Percentiles rank a stretch among this genome's conserved stretches.
Evolutionary conservation across 2,113 vertebrate genomes (phyloP).

Genomic region (Taurulus bubalis): DNA sequence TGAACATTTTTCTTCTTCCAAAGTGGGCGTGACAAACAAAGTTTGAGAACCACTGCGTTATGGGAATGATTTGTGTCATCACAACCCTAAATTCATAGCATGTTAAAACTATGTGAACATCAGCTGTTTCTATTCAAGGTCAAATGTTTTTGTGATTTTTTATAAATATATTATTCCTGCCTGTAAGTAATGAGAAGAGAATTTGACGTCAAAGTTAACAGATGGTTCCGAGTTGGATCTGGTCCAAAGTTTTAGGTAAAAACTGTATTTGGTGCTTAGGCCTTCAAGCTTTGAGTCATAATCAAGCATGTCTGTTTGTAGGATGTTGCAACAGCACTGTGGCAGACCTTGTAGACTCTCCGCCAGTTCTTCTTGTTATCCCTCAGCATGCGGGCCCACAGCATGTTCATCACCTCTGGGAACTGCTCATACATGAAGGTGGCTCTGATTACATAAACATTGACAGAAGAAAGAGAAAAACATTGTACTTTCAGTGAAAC

Average conservation of each 20-base stretch:
- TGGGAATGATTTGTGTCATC: background rate
- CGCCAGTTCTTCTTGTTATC: constrained; percentile 99
- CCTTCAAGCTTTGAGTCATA: background rate
- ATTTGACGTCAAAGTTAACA: background rate
- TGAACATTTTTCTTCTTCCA: too few relatives aligned
- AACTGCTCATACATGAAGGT: constrained; percentile 99
- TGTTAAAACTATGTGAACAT: background rate
- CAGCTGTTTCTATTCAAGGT: background rate
- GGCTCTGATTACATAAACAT: constrained; percentile 79
- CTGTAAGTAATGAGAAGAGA: background rate
- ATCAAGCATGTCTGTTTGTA: constrained; percentile 12
- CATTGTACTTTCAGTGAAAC: background rate
- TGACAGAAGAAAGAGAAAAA: background rate
- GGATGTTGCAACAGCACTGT: background rate
- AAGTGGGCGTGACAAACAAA: too few relatives aligned
- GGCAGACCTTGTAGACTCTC: constrained; percentile 97
- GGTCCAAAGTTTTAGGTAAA: background rate
- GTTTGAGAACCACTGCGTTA: too few relatives aligned
- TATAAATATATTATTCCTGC: background rate
- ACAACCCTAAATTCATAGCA: background rate
- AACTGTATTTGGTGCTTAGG: background rate
- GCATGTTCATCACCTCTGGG: constrained; percentile 99
- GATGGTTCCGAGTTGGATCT: background rate
- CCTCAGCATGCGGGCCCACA: constrained; percentile 97
- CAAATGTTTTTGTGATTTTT: background rate